These are phyloP conservation scores for Cranoglanis bouderius DNA, from an alignment of 2,113 vertebrate species.

Conservation along the genomic window DNA sequence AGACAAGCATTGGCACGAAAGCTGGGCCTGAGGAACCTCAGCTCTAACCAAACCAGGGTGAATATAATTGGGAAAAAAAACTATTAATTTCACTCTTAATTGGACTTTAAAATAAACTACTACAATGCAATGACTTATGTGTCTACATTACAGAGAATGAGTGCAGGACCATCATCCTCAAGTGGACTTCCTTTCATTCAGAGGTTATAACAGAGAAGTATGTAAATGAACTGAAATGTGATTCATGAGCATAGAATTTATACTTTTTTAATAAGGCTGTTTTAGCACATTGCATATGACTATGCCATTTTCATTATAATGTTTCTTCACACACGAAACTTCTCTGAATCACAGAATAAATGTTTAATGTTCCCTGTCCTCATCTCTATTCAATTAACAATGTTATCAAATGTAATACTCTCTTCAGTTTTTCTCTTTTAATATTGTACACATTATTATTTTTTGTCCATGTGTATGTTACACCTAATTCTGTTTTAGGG, in stretches of 20 bases:
- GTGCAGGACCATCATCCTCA: conserved; percentile 15
- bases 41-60: conserved; percentile 1
- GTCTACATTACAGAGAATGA: conserved; percentile 3
- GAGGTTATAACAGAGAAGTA: neutral
- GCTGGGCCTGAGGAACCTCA: neutral
- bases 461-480: neutral
- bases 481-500: neutral
- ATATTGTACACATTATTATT: neutral
- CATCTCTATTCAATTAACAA: neutral
- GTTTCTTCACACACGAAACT: neutral
- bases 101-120: neutral
- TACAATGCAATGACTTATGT: neutral
- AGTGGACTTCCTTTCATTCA: conserved; percentile 8
- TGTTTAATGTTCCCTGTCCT: neutral
- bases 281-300: neutral
- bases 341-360: neutral
- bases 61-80: neutral
- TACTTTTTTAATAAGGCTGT: neutral
- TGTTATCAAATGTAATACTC: neutral
- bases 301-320: neutral
- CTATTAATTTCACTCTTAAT: neutral
- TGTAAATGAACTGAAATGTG: neutral
- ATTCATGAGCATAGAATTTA: neutral
- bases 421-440: neutral
- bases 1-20: neutral